Base-by-base conservation (phyloP, 2,888 invertebrate species). In the Trachelus tabidus region DNA sequence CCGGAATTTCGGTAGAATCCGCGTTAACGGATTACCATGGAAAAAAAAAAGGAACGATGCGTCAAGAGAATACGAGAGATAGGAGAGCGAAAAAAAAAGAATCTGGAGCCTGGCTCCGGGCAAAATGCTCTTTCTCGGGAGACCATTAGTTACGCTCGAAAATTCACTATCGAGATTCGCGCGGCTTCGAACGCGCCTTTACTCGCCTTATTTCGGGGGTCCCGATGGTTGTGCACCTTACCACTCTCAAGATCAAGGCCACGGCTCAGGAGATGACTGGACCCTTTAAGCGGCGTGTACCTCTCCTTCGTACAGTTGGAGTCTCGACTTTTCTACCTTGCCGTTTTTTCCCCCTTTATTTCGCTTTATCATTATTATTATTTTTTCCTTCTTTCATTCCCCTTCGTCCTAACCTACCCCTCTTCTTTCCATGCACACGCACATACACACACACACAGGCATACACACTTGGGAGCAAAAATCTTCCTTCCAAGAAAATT, bases 161-260 rank as follows among this genome's bases (percentile, higher is more conserved):
- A 56, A 56, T 56, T 56, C 56, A 56, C 71, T 31, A 34, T 71
- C 71, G 71, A 23, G 71, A 71, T 71, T 71, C 71, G 71, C 71
- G 71, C 31, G 71, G 71, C 34, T 31, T 34, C 71, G 71, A 71
- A 34, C 71, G 71, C 71, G 71, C 71, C 71, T 71, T 71, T 34
- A 71, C 34, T 71, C 71, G 71, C 71, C 34, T 71, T 71, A 71
- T 90, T 89, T 88, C 84, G 87, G 83, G 83, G 83, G 83, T 85
- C 83, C 84, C 79, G 83, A 74, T 77, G 76, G 82, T 80, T 83
- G 81, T 89, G 87, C 88, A 88, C 87, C 87, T 87, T 84, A 83
- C 84, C 84, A 83, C 85, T 85, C 87, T 89, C 91, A 91, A 90
- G 91, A 91, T 91, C 91, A 90, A 91, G 91, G 91, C 88, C 91